A percentile compares a stretch with the other conserved stretches of the same genome.
Evolutionary conservation across 2,797 vertebrate species (phyloP).

Genomic region (Mormyrops boulengeri): DNA sequence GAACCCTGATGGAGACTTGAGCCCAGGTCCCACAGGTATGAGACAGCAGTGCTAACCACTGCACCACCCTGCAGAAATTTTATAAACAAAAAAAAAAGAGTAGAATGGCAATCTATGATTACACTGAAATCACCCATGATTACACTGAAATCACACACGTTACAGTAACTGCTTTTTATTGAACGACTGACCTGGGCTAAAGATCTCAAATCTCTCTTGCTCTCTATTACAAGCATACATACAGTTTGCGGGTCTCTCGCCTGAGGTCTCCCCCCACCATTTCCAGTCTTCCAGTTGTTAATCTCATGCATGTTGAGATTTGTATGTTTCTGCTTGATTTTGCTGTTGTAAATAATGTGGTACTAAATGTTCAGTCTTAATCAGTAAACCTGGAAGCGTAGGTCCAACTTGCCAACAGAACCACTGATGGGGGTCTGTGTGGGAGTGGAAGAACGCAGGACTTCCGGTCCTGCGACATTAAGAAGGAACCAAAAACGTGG

Average conservation of each 20-base stretch:
- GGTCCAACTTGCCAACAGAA: background rate
- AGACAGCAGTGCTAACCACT: background rate
- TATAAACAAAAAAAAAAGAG: background rate
- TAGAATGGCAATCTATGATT: background rate
- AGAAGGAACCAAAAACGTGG: background rate
- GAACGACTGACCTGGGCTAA: background rate
- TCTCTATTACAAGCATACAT: background rate
- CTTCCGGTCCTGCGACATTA: background rate
- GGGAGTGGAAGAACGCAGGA: background rate
- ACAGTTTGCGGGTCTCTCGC: background rate
- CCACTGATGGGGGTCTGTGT: background rate
- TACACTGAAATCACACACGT: conserved; percentile 26
- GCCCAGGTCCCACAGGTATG: background rate
- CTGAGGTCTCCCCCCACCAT: background rate
- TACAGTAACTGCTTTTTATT: conserved; percentile 34
- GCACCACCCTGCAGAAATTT: background rate
- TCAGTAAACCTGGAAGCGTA: background rate
- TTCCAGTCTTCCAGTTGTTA: background rate
- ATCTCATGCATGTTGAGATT: conserved; percentile 49
- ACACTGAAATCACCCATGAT: background rate
- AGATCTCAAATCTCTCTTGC: background rate
- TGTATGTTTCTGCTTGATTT: conserved; percentile 44
- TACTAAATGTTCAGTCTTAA: conserved; percentile 35
- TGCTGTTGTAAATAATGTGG: conserved; percentile 57
- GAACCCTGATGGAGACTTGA: background rate